Evolutionary conservation across 2,888 invertebrate genomes (phyloP), one percentile per base, ranked within the genome.

Genomic region (Eupithecia inturbata): DNA sequence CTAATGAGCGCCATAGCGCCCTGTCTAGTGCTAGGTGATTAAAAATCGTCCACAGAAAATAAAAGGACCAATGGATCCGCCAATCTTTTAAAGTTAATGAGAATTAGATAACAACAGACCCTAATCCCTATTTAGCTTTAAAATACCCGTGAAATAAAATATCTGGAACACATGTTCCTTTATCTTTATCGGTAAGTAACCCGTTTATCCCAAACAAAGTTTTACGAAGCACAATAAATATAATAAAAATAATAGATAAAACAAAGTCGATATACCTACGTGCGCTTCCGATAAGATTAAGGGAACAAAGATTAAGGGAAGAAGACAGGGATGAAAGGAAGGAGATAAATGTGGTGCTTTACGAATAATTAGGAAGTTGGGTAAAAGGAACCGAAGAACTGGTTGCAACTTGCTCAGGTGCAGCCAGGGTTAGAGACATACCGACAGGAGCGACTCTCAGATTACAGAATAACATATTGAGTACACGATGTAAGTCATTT

Each of bases 181-280:
- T 60, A 60, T 28, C 14, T 60, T 60, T 28, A 45, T 60, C 66
- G 64, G 64, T 67, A 71, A 73, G 64, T 67, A 71, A 73, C 28
- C 68, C 64, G 71, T 70, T 77, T 31, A 78, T 78, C 80, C 78
- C 12, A 74, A 78, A 77, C 77, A 78, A 77, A 76, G 78, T 74
- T 72, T 36, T 22, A 72, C 36, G 28, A 67, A 57, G 57, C 31
- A 16, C 16, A 64, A 28, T 39, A 31, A 69, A 66, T 33, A 10
- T 22, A 22, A 72, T 57, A 63, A 71, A 66, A 72, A 67, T 60
- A 68, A 68, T 31, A 73, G 60, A 68, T 73, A 26, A 70, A 71
- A 75, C 60, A 31, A 68, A 71, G 22, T 63, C 57, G 53, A 26
- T 41, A 63, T 68, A n/a, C n/a, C n/a, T n/a, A 75, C 73, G 73